A percentile compares a stretch with the other conserved stretches of the same genome.
Evolutionary conservation across 2,888 invertebrate genomes (phyloP).

Genomic region (Eurois occulta): DNA sequence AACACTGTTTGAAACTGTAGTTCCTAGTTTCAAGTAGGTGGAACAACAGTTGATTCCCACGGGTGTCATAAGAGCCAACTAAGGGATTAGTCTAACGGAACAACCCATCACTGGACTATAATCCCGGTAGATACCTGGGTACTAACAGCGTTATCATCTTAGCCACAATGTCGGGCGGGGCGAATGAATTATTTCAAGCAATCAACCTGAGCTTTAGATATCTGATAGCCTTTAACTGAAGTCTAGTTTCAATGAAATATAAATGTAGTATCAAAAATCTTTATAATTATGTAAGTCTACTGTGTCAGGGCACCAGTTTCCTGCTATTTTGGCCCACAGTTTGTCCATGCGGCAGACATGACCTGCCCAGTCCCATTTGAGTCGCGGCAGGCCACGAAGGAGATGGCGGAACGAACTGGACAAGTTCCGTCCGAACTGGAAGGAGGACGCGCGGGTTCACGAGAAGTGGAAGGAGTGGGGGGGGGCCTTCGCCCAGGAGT

Average conservation of each 20-base stretch:
- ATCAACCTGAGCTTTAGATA: background rate
- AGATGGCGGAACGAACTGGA: too few relatives aligned
- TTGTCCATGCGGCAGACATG: too few relatives aligned
- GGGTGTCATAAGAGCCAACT: conserved; percentile 23
- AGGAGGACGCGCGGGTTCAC: too few relatives aligned
- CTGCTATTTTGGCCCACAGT: too few relatives aligned
- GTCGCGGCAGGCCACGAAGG: too few relatives aligned
- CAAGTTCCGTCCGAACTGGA: too few relatives aligned
- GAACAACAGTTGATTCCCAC: conserved; percentile 25
- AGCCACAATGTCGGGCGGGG: background rate
- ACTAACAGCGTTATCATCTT: background rate
- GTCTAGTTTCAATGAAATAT: background rate
- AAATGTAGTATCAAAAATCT: background rate
- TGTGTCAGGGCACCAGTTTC: too few relatives aligned
- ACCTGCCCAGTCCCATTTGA: too few relatives aligned
- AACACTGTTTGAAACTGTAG: conserved; percentile 34
- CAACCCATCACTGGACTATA: conserved; percentile 12
- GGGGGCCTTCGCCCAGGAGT: too few relatives aligned
- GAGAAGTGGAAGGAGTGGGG: too few relatives aligned
- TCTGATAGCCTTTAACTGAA: background rate
- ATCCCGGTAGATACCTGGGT: conserved; percentile 16
- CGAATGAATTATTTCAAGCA: conserved; percentile 1
- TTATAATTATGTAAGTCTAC: background rate
- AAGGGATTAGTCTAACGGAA: conserved; percentile 30
- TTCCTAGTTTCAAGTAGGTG: conserved; percentile 12